These are phyloP conservation scores for Sphaerophoria rueppellii DNA, from an alignment of 2,888 invertebrate species.

Conservation along the genomic window DNA sequence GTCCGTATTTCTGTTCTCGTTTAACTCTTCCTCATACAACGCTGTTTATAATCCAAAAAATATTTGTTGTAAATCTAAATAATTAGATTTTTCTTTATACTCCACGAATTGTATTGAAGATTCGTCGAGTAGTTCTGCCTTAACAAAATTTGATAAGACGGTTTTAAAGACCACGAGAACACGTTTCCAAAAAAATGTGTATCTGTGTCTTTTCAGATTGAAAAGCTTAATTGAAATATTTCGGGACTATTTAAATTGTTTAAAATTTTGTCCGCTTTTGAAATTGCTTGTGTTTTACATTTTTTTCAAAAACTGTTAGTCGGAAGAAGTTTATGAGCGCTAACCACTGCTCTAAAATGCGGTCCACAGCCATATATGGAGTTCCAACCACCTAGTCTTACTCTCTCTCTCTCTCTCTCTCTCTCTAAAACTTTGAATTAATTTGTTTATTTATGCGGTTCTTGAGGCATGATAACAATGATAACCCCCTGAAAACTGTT, in stretches of 20 bases:
- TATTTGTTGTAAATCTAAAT: conserved; percentile 26
- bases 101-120: conserved; percentile 7
- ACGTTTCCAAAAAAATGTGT: conserved; percentile 27
- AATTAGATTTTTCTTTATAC: conserved; percentile 15
- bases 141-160: conserved; percentile 21
- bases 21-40: conserved; percentile 26
- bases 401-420: neutral
- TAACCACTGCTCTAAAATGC: conserved; percentile 39
- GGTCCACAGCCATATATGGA: conserved; percentile 38
- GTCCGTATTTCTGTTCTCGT: neutral
- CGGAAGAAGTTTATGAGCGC: conserved; percentile 30
- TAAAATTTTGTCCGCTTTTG: conserved; percentile 6
- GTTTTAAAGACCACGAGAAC: conserved; percentile 24
- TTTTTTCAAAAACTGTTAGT: conserved; percentile 38
- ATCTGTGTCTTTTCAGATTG: conserved; percentile 38
- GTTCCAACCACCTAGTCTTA: conserved; percentile 41
- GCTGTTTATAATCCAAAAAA: conserved; percentile 21
- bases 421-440: too few species aligned
- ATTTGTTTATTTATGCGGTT: too few species aligned
- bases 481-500: too few species aligned
- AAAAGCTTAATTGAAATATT: conserved; percentile 13
- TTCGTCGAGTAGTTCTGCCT: conserved; percentile 18
- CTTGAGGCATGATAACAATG: too few species aligned
- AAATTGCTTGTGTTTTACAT: conserved; percentile 1
- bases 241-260: conserved; percentile 27